phyloP scores from a whole-genome alignment of 2,797 vertebrate species.

The Ceryle rudis region DNA sequence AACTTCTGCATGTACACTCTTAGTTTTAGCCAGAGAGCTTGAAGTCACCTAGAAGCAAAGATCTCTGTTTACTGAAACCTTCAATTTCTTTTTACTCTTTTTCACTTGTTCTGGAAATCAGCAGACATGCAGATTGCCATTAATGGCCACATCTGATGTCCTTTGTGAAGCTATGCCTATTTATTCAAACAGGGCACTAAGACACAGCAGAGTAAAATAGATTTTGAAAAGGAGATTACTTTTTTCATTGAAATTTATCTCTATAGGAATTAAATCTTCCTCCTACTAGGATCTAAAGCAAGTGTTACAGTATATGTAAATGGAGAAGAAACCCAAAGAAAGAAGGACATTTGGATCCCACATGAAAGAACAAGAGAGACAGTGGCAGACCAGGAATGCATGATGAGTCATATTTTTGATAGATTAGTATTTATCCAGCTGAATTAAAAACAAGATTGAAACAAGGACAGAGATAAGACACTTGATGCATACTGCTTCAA shows the following conservation, averaged over 20 bases:
- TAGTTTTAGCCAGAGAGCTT: conserved; percentile 10
- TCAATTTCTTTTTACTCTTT: background rate
- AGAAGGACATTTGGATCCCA: background rate
- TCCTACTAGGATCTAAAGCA: background rate
- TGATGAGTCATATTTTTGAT: background rate
- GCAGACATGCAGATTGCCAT: background rate
- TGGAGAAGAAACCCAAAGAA: background rate
- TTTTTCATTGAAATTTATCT: background rate
- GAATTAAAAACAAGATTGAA: background rate
- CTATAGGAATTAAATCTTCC: background rate
- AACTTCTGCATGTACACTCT: background rate
- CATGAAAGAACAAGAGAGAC: background rate
- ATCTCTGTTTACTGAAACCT: background rate
- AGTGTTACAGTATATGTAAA: background rate
- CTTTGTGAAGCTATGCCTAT: background rate
- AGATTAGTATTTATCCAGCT: background rate
- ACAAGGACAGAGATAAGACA: background rate
- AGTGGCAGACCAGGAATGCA: background rate
- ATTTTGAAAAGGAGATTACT: background rate
- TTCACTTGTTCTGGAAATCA: background rate
- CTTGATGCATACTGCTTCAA: background rate
- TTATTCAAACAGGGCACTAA: background rate
- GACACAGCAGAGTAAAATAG: background rate
- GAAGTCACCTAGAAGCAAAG: conserved; percentile 17
- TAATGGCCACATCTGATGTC: background rate